Evolutionary conservation across 2,888 invertebrate species (phyloP), one percentile per base, ranked within the genome.

Genomic region (Adelognathus sp.): DNA sequence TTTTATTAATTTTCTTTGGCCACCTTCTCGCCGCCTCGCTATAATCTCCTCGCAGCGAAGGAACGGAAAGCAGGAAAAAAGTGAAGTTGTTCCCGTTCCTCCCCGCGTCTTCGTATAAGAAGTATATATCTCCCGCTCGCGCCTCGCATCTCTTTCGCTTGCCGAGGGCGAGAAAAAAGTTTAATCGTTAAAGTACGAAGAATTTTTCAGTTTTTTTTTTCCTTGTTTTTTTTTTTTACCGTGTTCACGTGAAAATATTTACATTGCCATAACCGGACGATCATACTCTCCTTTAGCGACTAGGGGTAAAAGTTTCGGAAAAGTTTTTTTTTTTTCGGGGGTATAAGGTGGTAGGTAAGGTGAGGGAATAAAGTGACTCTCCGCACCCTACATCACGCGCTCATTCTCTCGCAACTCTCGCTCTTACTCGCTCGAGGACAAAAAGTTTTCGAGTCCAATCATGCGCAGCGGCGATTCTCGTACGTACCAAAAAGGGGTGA

Each of bases 401-500:
- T 29, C 61, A 18, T 31, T 56, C 44, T 39, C 29, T 58, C 41
- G 24, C n/a, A 31, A 44, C 54, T 14, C 63, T 24, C 61, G 54
- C 60, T 44, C 76, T 66, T 73, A 82, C 75, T 72, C 70, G 78
- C 78, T 81, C 80, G 77, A 74, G 83, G 75, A 66, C 73, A 76
- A 78, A 74, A 69, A 46, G 21, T 46, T 44, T 74, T 72, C 18
- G 70, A 74, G 74, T 74, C n/a, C 54, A 83, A 84, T 85, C 84
- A 87, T 84, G 83, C 87, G 81, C n/a, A n/a, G n/a, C n/a, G 81
- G 69, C 70, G 54, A 76, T 73, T 70, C 73, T 84, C 84, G 86
- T 81, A 83, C 85, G 83, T 82, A 85, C 80, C 77, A 82, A n/a
- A n/a, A n/a, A n/a, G 80, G 84, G 76, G 70, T 75, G 81, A 77